Conservation (phyloP, 2,888 invertebrate genomes). For the Hirtodrosophila alboralis region DNA sequence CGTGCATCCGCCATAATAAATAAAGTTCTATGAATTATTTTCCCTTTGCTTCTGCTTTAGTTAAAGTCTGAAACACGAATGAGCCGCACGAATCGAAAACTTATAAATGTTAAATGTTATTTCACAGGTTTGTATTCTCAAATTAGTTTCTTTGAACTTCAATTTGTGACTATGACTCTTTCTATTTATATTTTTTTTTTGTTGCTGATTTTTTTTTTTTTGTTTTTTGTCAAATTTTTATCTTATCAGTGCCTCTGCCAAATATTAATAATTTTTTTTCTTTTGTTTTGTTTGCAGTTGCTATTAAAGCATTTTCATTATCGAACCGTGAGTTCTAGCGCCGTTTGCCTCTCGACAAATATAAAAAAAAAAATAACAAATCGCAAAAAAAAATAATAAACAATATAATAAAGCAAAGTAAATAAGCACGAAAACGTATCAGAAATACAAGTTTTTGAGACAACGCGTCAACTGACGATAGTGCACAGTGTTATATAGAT, state of each 20-base stretch:
- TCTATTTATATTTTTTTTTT: neutral
- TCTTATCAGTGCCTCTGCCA: constrained; percentile 48
- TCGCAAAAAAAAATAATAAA: constrained; percentile 8
- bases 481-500: constrained; percentile 37
- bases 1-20: constrained; percentile 52
- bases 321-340: constrained; percentile 29
- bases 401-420: constrained; percentile 14
- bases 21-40: neutral
- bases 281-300: constrained; percentile 32
- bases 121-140: constrained; percentile 19
- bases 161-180: constrained; percentile 18
- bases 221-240: constrained; percentile 23
- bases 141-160: constrained; percentile 5
- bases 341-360: too few species aligned
- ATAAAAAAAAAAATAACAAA: constrained; percentile 2
- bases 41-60: constrained; percentile 17
- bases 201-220: neutral
- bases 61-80: constrained; percentile 51
- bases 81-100: constrained; percentile 14
- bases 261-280: constrained; percentile 29
- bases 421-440: constrained; percentile 21
- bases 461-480: too few species aligned
- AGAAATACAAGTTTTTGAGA: constrained; percentile 39
- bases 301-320: constrained; percentile 50
- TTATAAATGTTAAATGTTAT: constrained; percentile 21